Conservation (phyloP, 2,888 invertebrate genomes). For the Stegophylla sp. region DNA sequence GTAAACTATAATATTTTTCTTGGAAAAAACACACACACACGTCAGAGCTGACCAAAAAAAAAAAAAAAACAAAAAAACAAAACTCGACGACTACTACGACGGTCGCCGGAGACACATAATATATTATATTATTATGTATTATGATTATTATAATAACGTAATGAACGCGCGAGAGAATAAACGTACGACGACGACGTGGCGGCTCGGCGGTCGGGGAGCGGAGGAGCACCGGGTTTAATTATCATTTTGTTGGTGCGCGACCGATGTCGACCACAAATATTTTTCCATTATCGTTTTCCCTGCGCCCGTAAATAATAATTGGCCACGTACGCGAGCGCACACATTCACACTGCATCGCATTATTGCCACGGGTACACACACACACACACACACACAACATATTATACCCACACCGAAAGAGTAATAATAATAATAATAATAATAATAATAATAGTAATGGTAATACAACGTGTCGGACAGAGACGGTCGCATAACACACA, state of each 20-base stretch:
- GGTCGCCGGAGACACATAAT: background rate
- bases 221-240: conserved; percentile 50
- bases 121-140: background rate
- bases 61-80: too few relatives aligned
- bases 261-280: conserved; percentile 59
- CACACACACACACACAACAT: background rate
- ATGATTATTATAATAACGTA: background rate
- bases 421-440: too few relatives aligned
- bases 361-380: too few relatives aligned
- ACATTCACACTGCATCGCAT: too few relatives aligned
- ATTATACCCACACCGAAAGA: too few relatives aligned
- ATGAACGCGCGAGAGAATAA: conserved; percentile 5
- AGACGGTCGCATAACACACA: background rate
- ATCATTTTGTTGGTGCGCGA: conserved; percentile 59
- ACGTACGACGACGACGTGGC: too few relatives aligned
- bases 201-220: background rate
- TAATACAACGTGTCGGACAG: background rate
- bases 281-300: conserved; percentile 58
- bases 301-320: conserved; percentile 57
- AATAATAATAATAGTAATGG: background rate
- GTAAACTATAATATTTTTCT: too few relatives aligned
- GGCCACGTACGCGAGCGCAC: conserved; percentile 32
- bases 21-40: too few relatives aligned
- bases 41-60: too few relatives aligned
- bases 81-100: background rate